Base-by-base conservation (phyloP, 2,888 invertebrate species). In the Bellardia bayeri region DNA sequence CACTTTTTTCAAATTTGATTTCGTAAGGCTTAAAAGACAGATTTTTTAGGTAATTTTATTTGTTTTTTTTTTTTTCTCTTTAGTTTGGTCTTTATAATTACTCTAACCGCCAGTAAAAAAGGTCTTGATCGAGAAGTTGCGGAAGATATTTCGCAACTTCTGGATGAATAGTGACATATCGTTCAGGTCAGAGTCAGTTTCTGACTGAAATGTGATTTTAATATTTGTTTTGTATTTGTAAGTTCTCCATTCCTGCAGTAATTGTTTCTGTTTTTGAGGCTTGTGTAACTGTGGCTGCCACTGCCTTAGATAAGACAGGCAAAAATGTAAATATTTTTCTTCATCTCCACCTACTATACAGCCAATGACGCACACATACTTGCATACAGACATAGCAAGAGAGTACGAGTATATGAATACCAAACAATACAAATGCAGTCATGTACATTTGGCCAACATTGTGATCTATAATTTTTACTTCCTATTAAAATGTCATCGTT, bases 401-500 rank as follows among this genome's bases (percentile, higher is more conserved):
- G 7, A 42, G 42, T 42, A 56, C 58, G n/a, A 42, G 11, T 61
- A 13, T 33, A 54, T 72, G 54, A 45, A 74, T 49, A 58, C 6
- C 5, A 2, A 66, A 58, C 58, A 74, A 74, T 56, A 74, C 72
- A 56, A 51, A 58, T 58, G 45, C 56, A 61, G 16, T 13, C 37
- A 13, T 51, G n/a, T 23, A 58, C 56, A 82, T 68, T 83, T 56
- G 71, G 64, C 64, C 71, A 66, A 72, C 56, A 69, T 54, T 85
- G 69, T 79, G 85, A 87, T 82, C 87, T 81, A 79, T 85, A 87
- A 85, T 87, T 85, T 87, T 69, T 79, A 51, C 74, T 87, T 82
- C 79, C 87, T 82, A 87, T 87, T 87, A 85, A 87, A 87, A 82
- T 85, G 85, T 87, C 87, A 87, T 82, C 87, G 87, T 82, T 82